Evolutionary conservation across 2,888 invertebrate species (phyloP).

Genomic region (Troides oblongomaculatus): DNA sequence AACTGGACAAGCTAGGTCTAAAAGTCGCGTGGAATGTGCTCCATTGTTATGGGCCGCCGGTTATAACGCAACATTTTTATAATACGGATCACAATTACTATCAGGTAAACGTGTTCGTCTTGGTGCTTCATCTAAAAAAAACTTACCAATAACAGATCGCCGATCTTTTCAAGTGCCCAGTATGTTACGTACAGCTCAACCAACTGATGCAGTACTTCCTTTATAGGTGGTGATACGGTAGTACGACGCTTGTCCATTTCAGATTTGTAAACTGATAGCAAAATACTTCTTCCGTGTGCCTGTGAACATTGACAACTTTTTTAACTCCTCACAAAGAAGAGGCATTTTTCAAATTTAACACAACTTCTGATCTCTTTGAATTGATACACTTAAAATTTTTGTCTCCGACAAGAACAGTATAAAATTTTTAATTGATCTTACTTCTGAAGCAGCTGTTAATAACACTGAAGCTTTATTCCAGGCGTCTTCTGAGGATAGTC

Average conservation of each 20-base stretch:
- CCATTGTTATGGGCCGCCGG: too few species aligned
- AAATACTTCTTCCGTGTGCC: conserved; percentile 87
- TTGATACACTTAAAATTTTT: too few species aligned
- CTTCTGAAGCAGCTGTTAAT: conserved; percentile 89
- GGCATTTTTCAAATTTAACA: too few species aligned
- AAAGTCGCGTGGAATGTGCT: too few species aligned
- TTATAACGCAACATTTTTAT: too few species aligned
- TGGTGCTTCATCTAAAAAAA: not conserved
- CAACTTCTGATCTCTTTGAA: too few species aligned
- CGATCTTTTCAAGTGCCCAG: conserved; percentile 86
- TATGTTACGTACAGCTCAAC: conserved; percentile 88
- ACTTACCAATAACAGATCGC: conserved; percentile 89
- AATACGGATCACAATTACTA: too few species aligned
- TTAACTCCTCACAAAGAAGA: too few species aligned
- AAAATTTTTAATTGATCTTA: conserved; percentile 45
- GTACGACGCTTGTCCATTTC: conserved; percentile 70
- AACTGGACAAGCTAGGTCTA: too few species aligned
- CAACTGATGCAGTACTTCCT: conserved; percentile 83
- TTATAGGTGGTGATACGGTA: conserved; percentile 81
- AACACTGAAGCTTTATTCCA: conserved; percentile 93
- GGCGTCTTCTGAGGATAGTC: conserved; percentile 86
- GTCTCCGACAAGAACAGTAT: too few species aligned
- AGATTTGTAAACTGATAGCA: conserved; percentile 85
- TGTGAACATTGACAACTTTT: conserved; percentile 31
- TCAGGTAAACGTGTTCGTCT: too few species aligned